Percentiles rank a stretch among this genome's conserved stretches.
Conservation (phyloP, 1,140 invertebrate species). For the Drosophila arizonae region DNA sequence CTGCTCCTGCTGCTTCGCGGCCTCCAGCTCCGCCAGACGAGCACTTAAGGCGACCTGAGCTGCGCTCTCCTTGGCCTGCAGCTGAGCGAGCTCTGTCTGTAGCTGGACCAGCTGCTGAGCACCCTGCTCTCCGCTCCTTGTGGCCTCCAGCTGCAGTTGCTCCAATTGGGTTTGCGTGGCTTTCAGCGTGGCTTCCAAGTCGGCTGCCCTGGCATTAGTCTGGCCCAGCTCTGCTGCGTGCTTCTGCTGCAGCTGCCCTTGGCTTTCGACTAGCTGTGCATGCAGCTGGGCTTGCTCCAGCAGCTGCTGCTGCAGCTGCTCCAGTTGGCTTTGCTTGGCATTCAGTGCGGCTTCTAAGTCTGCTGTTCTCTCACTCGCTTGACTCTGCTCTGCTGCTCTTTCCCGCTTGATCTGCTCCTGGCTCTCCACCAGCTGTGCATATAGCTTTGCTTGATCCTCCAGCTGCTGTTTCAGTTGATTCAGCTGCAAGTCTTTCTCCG, state of each 20-base stretch:
- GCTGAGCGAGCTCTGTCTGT: conserved; percentile 36
- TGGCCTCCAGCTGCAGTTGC: conserved; percentile 50
- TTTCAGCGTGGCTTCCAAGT: conserved; percentile 20
- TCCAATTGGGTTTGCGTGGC: conserved; percentile 43
- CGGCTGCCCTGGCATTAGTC: background rate
- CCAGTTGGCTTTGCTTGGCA: conserved; percentile 1
- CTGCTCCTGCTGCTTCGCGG: conserved; percentile 33
- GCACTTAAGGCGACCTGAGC: conserved; percentile 6
- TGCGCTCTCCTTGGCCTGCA: conserved; percentile 21
- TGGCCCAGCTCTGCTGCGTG: conserved; percentile 20
- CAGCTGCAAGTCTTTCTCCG: background rate
- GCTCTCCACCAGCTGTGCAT: background rate
- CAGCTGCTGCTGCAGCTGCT: conserved; percentile 41
- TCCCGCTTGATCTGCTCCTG: background rate
- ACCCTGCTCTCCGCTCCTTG: conserved; percentile 28
- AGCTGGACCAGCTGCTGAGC: conserved; percentile 41
- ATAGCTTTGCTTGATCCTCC: background rate
- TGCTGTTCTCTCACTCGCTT: too few species aligned
- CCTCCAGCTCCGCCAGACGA: conserved; percentile 13
- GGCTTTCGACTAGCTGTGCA: background rate
- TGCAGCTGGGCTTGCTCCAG: conserved; percentile 1
- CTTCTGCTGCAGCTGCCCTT: conserved; percentile 13
- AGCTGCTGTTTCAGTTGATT: background rate
- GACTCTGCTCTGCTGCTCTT: background rate
- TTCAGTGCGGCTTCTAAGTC: too few species aligned